phyloP scores from a whole-genome alignment of 64 coral and sea anemone species.

The Pachyseris speciosa region DNA sequence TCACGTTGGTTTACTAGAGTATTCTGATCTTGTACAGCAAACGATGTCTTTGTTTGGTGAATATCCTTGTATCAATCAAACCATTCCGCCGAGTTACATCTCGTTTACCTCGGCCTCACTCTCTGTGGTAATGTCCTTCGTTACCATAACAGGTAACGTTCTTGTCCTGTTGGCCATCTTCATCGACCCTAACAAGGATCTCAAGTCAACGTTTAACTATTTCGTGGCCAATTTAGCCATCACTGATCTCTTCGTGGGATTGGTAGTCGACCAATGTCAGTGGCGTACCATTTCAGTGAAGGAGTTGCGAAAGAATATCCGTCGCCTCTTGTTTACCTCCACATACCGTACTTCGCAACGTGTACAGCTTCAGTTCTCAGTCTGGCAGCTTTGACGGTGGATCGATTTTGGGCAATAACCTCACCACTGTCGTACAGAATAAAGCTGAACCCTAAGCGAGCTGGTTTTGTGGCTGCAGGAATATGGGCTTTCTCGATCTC shows the following conservation, averaged over 20 bases:
- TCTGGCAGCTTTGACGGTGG: slow-evolving; percentile 83
- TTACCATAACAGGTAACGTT: slow-evolving; percentile 79
- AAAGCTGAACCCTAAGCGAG: slow-evolving; percentile 64
- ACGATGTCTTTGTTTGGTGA: slow-evolving; percentile 38
- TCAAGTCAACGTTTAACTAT: slow-evolving; percentile 83
- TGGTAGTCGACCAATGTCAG: slow-evolving; percentile 67
- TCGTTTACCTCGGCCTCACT: slow-evolving; percentile 62
- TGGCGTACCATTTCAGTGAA: slow-evolving; percentile 64
- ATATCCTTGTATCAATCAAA: slow-evolving; percentile 50
- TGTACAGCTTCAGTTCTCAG: slow-evolving; percentile 90
- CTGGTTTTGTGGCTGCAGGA: slow-evolving; percentile 47
- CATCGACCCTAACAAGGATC: slow-evolving; percentile 80
- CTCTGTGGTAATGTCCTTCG: slow-evolving; percentile 36
- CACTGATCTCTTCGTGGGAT: slow-evolving; percentile 74
- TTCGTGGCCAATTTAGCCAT: slow-evolving; percentile 84
- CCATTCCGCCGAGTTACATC: slow-evolving; percentile 46
- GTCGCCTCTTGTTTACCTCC: not conserved
- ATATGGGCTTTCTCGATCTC: slow-evolving; percentile 79
- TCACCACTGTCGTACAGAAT: slow-evolving; percentile 69
- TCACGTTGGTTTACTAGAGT: too few relatives aligned
- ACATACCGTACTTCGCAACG: slow-evolving; percentile 83
- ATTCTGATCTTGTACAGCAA: too few relatives aligned
- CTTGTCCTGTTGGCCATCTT: slow-evolving; percentile 82
- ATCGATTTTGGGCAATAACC: slow-evolving; percentile 80
- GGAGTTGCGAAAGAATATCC: slow-evolving; percentile 22